A percentile compares a stretch with the other conserved stretches of the same genome.
phyloP scores from a whole-genome alignment of 2,113 vertebrate species.

The Willisornis vidua region DNA sequence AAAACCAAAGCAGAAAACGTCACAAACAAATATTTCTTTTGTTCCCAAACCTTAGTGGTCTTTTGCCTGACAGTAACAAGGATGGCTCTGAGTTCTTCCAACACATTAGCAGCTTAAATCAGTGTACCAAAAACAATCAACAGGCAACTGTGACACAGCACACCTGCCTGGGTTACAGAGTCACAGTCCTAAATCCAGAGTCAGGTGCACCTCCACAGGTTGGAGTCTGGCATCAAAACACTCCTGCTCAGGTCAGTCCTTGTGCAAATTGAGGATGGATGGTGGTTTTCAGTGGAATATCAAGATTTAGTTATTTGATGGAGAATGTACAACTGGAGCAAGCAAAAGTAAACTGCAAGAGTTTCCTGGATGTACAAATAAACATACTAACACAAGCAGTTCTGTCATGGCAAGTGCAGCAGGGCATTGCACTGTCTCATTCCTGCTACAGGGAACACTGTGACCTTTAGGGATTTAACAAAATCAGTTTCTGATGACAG shows the following conservation, averaged over 20 bases:
- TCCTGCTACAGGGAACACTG: constrained; percentile 11
- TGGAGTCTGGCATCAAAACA: constrained; percentile 14
- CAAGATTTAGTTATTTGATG: neutral
- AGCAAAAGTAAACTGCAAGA: constrained; percentile 39
- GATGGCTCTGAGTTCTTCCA: neutral
- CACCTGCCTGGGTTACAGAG: neutral
- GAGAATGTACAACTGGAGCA: constrained; percentile 4
- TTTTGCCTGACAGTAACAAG: neutral
- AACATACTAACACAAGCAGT: neutral
- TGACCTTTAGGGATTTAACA: neutral
- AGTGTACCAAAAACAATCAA: neutral
- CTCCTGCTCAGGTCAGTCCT: constrained; percentile 33
- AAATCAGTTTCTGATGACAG: constrained; percentile 16
- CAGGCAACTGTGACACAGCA: neutral
- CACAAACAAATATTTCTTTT: neutral
- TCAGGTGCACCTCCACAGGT: neutral
- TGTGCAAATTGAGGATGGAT: constrained; percentile 6
- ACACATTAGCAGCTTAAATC: neutral
- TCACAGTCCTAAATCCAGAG: neutral
- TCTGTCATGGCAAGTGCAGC: neutral
- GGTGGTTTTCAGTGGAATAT: constrained; percentile 16
- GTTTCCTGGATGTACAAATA: constrained; percentile 44
- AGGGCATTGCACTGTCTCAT: neutral
- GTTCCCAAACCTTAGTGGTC: neutral
- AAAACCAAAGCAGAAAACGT: neutral